phyloP scores from a whole-genome alignment of 2,888 invertebrate species.

The Mamestra brassicae region DNA sequence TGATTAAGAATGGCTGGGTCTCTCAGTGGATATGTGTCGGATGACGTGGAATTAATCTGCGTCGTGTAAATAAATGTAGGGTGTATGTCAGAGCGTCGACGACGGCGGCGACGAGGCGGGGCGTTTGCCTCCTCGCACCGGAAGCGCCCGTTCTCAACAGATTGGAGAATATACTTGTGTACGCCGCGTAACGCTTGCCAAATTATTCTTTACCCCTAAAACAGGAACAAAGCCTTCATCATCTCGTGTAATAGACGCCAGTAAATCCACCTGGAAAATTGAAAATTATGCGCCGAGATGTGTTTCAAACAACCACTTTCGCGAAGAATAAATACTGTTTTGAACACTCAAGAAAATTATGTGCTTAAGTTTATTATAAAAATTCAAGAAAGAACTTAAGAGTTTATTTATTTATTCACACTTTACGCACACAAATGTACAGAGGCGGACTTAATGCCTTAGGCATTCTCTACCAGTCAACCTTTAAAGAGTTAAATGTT shows the following conservation, averaged over 20 bases:
- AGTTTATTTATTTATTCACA: too few relatives aligned
- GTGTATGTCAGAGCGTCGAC: constrained; percentile 78
- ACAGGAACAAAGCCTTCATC: constrained; percentile 76
- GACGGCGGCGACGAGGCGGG: constrained; percentile 69
- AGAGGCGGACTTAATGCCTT: too few relatives aligned
- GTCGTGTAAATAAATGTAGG: constrained; percentile 87
- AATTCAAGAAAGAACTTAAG: not conserved
- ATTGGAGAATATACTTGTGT: constrained; percentile 73
- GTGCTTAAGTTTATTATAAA: constrained; percentile 21
- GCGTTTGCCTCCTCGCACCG: constrained; percentile 67
- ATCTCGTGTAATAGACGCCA: constrained; percentile 71
- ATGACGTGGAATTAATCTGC: constrained; percentile 86
- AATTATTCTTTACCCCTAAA: constrained; percentile 77
- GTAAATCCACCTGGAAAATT: constrained; percentile 75
- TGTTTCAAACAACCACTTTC: constrained; percentile 48
- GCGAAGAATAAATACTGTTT: constrained; percentile 25
- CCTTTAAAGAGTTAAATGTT: too few relatives aligned
- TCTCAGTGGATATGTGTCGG: constrained; percentile 81
- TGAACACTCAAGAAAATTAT: constrained; percentile 44
- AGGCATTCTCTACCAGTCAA: too few relatives aligned
- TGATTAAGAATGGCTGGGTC: constrained; percentile 77
- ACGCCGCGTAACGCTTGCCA: constrained; percentile 72
- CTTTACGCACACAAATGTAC: too few relatives aligned
- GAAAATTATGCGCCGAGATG: constrained; percentile 69
- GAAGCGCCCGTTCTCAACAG: constrained; percentile 74